Base-by-base conservation (phyloP, 2,113 vertebrate genomes). In the Pluvianellus socialis region DNA sequence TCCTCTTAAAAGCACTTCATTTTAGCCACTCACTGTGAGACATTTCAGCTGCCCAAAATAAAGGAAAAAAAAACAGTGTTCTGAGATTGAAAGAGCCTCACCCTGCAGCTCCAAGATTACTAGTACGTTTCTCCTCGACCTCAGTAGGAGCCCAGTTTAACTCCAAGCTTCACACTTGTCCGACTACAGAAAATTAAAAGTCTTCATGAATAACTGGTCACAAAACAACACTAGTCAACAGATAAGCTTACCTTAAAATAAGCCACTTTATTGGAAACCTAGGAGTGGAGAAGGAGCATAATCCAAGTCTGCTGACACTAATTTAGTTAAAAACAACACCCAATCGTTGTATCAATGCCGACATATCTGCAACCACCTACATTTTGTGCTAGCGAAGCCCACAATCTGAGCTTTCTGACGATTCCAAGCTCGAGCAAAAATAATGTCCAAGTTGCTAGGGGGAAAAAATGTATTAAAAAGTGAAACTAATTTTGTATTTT, bases 361-460 rank as follows among this genome's bases (percentile, higher is more conserved):
- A 65, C 79, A 92, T 53, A 44, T 83, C 95, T 61, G 40, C 88
- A 94, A 15, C 95, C 95, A 84, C 95, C 94, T 92, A 96, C 95
- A 82, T 79, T 30, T 68, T 80, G 88, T 89, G 94, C 94, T 53
- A 47, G 83, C 35, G 3, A 56, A 97, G 95, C 94, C 96, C 95
- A 96, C 74, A 28, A 71, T 62, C 82, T 75, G 76, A 93, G 92
- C 87, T 90, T 94, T 44, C 91, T 91, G 49, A 86, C 30, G 14
- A 40, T 58, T 85, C 91, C 53, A 3, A 81, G 94, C 95, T 89
- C 4, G 8, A 30, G 92, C 71, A 93, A 81, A 94, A 97, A 97
- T 77, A 86, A 88, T 40, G 72, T 40, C 92, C 94, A 71, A 93
- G 92, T 93, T 94, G 88, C 88, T 89, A 23, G 27, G 72, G 83